Percentiles rank a stretch among this genome's conserved stretches.
phyloP scores from a whole-genome alignment of 2,113 vertebrate species.

The Nematolebias whitei region DNA sequence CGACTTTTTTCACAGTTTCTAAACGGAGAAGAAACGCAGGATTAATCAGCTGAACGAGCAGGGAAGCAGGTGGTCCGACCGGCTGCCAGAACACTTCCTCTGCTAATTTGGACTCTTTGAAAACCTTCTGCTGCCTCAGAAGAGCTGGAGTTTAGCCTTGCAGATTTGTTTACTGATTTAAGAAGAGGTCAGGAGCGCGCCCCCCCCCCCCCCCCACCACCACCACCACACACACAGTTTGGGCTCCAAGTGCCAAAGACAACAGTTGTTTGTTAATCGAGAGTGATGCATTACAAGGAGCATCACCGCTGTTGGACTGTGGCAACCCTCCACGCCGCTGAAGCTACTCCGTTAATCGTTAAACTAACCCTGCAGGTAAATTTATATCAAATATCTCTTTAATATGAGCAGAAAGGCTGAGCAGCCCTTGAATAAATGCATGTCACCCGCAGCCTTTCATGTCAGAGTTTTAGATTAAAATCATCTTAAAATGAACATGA shows the following conservation, averaged over 20 bases:
- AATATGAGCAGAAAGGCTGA: no score
- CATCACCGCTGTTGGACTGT: conserved; percentile 8
- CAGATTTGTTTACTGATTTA: conserved; percentile 21
- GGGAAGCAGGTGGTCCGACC: conserved; percentile 41
- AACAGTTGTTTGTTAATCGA: conserved; percentile 30
- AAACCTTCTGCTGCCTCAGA: conserved; percentile 8
- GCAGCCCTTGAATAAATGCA: no score
- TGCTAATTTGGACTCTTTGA: conserved; percentile 31
- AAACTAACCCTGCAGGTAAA: no score
- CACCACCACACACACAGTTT: no score
- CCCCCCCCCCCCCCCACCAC: no score
- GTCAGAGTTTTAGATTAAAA: no score
- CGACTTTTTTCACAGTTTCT: not conserved
- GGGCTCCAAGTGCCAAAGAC: not conserved
- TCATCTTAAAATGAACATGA: no score
- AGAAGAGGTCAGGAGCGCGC: conserved; percentile 1
- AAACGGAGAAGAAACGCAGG: not conserved
- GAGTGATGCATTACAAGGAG: conserved; percentile 28
- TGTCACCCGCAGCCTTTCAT: no score
- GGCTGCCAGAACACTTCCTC: conserved; percentile 33
- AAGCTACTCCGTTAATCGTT: not conserved
- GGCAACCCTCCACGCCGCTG: not conserved
- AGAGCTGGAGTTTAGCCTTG: conserved; percentile 4
- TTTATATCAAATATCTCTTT: no score
- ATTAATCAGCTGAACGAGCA: not conserved